Base-by-base conservation (phyloP, 2,797 vertebrate genomes). In the Alfaro cultratus region DNA sequence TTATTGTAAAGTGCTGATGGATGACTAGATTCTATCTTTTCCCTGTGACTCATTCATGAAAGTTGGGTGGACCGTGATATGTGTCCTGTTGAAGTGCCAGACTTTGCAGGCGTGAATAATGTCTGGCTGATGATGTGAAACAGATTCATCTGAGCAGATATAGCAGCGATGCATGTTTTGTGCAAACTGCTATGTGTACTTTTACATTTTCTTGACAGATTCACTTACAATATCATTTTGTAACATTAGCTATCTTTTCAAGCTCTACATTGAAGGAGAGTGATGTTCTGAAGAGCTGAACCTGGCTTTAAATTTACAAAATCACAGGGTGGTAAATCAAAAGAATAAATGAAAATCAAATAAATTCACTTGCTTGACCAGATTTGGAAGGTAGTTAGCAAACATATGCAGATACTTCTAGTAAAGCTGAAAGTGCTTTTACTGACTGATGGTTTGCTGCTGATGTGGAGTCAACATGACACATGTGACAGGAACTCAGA, bases 81-180 rank as follows among this genome's bases (percentile, higher is more conserved):
- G 73, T 84, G 84, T 85, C 83, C 62, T 45, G 62, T 62, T 85
- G 78, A 80, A 67, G 67, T 83, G 85, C 83, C 81, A 91, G 53
- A 90, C 81, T 83, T 70, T 79, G 78, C 78, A 79, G 75, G 73
- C 75, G 70, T 92, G 85, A 88, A 84, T 79, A 90, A 94, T 86
- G 74, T 76, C 55, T 64, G 71, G 83, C 72, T n/a, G 29, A 2
- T 73, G 75, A 92, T 82, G 80, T 83, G 73, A 85, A 83, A 46
- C 77, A 74, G 73, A 71, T 74, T 86, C 86, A 85, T 76, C 62
- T 75, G 75, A 87, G 77, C 91, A 87, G 85, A 89, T 91, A 83
- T 74, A 57, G 78, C 55, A 78, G 51, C 34, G 51, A 29, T 45
- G 64, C 72, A 29, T 84, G 81, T 55, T 91, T 85, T 84, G 39